Evolutionary conservation across 1,140 invertebrate species (phyloP).

Genomic region (Venturia canescens): DNA sequence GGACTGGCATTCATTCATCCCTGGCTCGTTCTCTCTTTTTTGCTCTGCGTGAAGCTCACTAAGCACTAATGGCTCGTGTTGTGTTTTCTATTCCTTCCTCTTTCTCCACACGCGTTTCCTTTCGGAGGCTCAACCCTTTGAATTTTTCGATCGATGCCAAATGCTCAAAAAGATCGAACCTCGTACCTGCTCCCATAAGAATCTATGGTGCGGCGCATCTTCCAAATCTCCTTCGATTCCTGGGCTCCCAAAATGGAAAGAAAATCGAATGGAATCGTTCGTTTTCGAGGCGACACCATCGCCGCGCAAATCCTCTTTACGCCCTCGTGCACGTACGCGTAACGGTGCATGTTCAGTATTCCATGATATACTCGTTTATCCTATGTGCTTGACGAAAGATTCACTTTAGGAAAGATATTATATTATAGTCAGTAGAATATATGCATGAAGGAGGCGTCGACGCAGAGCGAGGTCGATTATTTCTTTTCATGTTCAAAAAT

Average conservation of each 20-base stretch:
- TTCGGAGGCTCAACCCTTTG: too few species aligned
- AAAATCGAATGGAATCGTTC: too few species aligned
- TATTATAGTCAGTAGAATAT: neutral
- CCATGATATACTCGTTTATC: neutral
- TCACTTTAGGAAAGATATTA: neutral
- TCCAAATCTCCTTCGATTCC: too few species aligned
- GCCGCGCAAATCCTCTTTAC: too few species aligned
- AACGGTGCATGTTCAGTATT: too few species aligned
- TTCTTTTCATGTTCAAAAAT: conserved; percentile 39
- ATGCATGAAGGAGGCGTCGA: neutral
- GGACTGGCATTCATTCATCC: conserved; percentile 66
- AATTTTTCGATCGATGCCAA: too few species aligned
- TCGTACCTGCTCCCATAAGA: too few species aligned
- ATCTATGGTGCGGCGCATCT: too few species aligned
- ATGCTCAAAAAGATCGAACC: too few species aligned
- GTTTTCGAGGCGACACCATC: too few species aligned
- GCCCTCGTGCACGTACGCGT: neutral
- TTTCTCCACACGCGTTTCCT: neutral
- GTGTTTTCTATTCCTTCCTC: conserved; percentile 25
- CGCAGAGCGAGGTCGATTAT: neutral
- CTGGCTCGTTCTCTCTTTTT: neutral
- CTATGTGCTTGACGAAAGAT: neutral
- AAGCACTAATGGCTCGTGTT: conserved; percentile 64
- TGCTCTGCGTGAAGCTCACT: conserved; percentile 50
- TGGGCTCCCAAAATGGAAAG: too few species aligned